phyloP scores from a whole-genome alignment of 2,797 vertebrate species.

The Characodon lateralis region DNA sequence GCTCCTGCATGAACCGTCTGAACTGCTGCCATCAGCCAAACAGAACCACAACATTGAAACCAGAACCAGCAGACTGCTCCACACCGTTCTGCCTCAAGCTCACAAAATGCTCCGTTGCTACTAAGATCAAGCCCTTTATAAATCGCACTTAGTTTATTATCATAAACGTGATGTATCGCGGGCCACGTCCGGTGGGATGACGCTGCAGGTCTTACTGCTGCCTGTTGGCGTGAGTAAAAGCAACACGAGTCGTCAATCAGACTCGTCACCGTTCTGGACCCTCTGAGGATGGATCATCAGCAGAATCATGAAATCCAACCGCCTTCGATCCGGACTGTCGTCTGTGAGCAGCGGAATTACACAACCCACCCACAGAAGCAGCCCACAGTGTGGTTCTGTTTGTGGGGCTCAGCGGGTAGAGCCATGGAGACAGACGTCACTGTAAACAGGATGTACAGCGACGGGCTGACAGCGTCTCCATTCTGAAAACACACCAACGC shows the following conservation, averaged over 20 bases:
- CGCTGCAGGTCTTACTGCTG: background rate
- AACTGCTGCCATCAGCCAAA: too few relatives aligned
- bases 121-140: too few relatives aligned
- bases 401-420: constrained; percentile 15
- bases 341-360: constrained; percentile 6
- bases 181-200: background rate
- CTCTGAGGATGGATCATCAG: constrained; percentile 7
- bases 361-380: constrained; percentile 29
- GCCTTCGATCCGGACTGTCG: constrained; percentile 13
- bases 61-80: too few relatives aligned
- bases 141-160: too few relatives aligned
- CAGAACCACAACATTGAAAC: too few relatives aligned
- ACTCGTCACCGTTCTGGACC: constrained; percentile 1
- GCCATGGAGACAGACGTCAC: constrained; percentile 43
- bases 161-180: too few relatives aligned
- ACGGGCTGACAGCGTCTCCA: constrained; percentile 46
- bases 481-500: constrained; percentile 33
- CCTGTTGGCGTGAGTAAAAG: background rate
- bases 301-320: constrained; percentile 13
- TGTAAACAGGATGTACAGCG: constrained; percentile 9
- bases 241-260: background rate
- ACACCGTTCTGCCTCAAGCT: too few relatives aligned
- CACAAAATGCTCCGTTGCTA: too few relatives aligned
- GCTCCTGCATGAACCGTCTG: too few relatives aligned
- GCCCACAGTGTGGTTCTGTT: constrained; percentile 15